These are phyloP conservation scores for Tenebrosternarchus preto DNA, from an alignment of 2,113 vertebrate species.

Conservation along the genomic window DNA sequence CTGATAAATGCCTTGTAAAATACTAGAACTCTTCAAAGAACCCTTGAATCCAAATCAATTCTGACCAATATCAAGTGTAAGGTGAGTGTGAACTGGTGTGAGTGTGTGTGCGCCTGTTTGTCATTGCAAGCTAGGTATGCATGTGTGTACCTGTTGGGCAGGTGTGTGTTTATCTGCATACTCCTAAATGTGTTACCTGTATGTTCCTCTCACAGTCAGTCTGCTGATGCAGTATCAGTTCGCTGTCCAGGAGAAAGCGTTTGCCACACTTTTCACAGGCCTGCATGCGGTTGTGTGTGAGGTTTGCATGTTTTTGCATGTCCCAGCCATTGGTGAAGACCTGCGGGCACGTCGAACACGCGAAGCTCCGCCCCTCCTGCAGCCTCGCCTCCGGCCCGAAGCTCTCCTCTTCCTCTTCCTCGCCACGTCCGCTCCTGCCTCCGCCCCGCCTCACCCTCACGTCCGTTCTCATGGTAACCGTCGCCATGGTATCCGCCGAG, in stretches of 20 bases:
- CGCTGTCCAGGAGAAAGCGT: constrained; percentile 82
- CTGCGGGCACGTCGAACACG: constrained; percentile 81
- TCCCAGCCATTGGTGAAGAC: constrained; percentile 90
- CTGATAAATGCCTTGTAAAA: too few relatives aligned
- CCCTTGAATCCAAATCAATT: too few relatives aligned
- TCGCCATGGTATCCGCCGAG: constrained; percentile 59
- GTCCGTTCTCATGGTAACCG: constrained; percentile 67
- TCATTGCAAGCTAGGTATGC: neutral
- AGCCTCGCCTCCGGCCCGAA: constrained; percentile 79
- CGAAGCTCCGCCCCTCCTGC: constrained; percentile 82
- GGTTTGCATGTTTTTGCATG: constrained; percentile 86
- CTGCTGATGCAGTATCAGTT: constrained; percentile 85
- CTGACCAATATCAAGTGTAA: too few relatives aligned
- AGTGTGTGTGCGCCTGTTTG: too few relatives aligned
- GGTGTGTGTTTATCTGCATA: neutral
- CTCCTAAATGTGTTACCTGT: constrained; percentile 85
- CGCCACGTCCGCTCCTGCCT: constrained; percentile 57
- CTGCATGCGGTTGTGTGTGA: constrained; percentile 85
- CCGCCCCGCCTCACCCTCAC: constrained; percentile 54
- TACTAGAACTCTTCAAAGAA: too few relatives aligned
- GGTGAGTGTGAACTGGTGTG: too few relatives aligned
- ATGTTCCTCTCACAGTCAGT: constrained; percentile 87
- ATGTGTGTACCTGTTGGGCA: neutral
- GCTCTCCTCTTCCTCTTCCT: constrained; percentile 61
- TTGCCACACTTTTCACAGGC: constrained; percentile 86